Conservation (phyloP, 2,797 vertebrate genomes). For the Staurois parvus region DNA sequence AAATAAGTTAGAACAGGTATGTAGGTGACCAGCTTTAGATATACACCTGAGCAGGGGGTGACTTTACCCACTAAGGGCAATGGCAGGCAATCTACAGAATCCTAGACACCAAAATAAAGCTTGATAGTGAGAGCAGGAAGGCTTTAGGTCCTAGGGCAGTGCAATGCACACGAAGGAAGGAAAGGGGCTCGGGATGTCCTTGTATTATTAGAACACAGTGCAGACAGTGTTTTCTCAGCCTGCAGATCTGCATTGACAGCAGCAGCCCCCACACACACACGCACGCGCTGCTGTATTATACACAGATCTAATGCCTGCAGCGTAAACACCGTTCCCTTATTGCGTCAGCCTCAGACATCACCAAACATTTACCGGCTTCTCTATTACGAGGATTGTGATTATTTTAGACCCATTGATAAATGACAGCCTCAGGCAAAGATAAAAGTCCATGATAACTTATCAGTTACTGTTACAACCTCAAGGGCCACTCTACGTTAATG, state of each 20-base stretch:
- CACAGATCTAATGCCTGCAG: neutral
- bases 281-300: neutral
- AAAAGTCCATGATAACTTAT: too few relatives aligned
- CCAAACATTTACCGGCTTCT: neutral
- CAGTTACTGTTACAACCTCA: too few relatives aligned
- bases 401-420: neutral
- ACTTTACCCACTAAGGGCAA: too few relatives aligned
- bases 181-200: constrained; percentile 15
- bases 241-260: neutral
- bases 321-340: neutral
- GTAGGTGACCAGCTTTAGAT: too few relatives aligned
- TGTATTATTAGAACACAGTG: neutral
- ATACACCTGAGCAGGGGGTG: too few relatives aligned
- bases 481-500: too few relatives aligned
- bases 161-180: neutral
- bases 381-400: neutral
- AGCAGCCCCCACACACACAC: neutral
- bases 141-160: too few relatives aligned
- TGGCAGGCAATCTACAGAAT: too few relatives aligned
- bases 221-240: neutral
- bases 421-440: too few relatives aligned
- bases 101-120: too few relatives aligned
- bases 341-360: neutral
- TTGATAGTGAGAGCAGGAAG: too few relatives aligned
- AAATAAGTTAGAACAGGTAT: too few relatives aligned